Percentiles rank a stretch among this genome's conserved stretches.
Conservation (phyloP, 2,113 vertebrate species). For the Corythaixoides concolor region DNA sequence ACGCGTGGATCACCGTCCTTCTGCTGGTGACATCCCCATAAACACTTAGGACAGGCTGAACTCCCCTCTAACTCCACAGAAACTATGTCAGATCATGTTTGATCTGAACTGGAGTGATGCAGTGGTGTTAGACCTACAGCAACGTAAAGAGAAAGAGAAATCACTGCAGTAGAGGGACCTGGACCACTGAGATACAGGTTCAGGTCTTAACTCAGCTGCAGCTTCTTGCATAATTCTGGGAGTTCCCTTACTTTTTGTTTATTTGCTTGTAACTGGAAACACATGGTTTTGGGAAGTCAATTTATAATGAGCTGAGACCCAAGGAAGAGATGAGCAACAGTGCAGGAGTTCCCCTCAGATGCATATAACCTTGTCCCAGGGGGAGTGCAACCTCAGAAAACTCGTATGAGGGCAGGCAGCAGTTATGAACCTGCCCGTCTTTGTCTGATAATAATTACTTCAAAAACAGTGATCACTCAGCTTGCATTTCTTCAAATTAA, state of each 20-base stretch:
- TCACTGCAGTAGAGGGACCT: not conserved
- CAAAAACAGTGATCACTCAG: not conserved
- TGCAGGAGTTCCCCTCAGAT: not conserved
- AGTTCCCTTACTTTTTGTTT: not conserved
- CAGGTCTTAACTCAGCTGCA: not conserved
- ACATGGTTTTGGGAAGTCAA: not conserved
- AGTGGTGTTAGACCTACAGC: not conserved
- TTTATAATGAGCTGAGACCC: not conserved
- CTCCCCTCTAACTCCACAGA: not conserved
- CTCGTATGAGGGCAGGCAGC: not conserved
- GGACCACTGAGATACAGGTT: not conserved
- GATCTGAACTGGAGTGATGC: not conserved
- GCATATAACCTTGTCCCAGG: not conserved
- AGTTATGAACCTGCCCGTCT: not conserved
- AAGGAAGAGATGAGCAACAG: not conserved
- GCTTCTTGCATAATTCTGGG: not conserved
- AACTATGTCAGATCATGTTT: not conserved
- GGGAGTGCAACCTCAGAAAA: not conserved
- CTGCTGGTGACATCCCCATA: not conserved
- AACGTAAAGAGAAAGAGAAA: not conserved
- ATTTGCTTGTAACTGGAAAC: not conserved
- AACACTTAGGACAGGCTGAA: not conserved
- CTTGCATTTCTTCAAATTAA: not conserved
- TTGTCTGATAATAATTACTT: not conserved
- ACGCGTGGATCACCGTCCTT: fast-evolving